Percentiles rank a stretch among this genome's conserved stretches.
Evolutionary conservation across 2,113 vertebrate genomes (phyloP).

Genomic region (Nibea coibor): DNA sequence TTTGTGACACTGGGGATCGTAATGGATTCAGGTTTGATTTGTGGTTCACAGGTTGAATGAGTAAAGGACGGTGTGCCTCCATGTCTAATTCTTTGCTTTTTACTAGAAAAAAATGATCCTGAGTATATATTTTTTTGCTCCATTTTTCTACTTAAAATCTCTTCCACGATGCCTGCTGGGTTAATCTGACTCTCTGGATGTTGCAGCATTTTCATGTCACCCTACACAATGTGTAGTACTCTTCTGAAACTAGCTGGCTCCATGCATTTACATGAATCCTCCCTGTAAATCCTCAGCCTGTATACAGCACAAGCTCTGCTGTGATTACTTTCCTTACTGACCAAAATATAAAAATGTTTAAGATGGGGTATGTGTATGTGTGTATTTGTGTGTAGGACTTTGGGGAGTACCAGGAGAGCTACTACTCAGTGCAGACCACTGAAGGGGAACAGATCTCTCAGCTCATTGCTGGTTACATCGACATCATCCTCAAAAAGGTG

Average conservation of each 20-base stretch:
- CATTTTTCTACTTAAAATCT: background rate
- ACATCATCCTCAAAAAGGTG: constrained; percentile 99
- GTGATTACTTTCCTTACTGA: constrained; percentile 14
- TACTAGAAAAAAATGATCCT: background rate
- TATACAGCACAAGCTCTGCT: background rate
- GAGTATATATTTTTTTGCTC: background rate
- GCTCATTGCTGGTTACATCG: constrained; percentile 98
- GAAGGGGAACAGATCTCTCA: constrained; percentile 99
- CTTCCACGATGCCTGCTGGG: background rate
- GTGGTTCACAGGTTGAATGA: background rate
- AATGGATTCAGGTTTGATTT: constrained; percentile 21
- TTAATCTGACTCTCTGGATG: constrained; percentile 29
- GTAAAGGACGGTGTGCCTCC: background rate
- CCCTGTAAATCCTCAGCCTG: constrained; percentile 35
- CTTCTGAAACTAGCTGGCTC: constrained; percentile 31
- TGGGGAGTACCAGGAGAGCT: constrained; percentile 99
- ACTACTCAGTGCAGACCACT: constrained; percentile 98
- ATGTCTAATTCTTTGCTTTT: no score
- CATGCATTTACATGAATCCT: constrained; percentile 47
- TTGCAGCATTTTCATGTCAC: constrained; percentile 38
- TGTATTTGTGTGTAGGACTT: constrained; percentile 89
- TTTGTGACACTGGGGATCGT: constrained; percentile 2
- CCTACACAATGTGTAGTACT: constrained; percentile 13
- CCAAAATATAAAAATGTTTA: constrained; percentile 15
- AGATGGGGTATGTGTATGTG: constrained; percentile 8